Evolutionary conservation across 2,888 invertebrate genomes (phyloP), one percentile per base, ranked within the genome.

Genomic region (Melinaea marsaeus): DNA sequence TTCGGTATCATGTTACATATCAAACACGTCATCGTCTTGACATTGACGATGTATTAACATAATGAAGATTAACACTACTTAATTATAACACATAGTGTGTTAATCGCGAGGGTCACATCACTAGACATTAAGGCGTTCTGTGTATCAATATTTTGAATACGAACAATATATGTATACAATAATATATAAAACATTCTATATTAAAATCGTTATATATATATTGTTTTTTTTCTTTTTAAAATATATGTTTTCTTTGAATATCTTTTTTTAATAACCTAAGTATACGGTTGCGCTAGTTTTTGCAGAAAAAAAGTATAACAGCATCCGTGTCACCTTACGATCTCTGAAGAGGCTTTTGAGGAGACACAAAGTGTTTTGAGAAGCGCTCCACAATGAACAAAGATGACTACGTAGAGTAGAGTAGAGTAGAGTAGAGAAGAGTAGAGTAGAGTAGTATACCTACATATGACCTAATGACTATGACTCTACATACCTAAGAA

Each of bases 281-380:
- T 32, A 11, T 32, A 57, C 48, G 57, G 61, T 48, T 58, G 55
- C 47, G 42, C 47, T 62, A 61, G 45, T 58, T 65, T 63, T 51
- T 63, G 57, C 57, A 22, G 51, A 58, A 60, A 64, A 65, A 64
- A 68, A 65, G 63, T 68, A 65, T 64, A 65, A 65, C 68, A 63
- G 13, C 65, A 65, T 61, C 45, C 58, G 58, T 62, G 63, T 65
- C 68, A 68, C 68, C 68, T 68, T 57, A 65, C 68, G 61, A 78
- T 80, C 79, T 78, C 75, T 71, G 73, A 72, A 76, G 76, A 71
- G 75, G 76, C 79, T 80, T 72, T 80, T 78, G 79, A 80, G 76
- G 72, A 73, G 74, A 75, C 77, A 80, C 78, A 81, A 81, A 83
- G 82, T 77, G 76, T 77, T 79, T 79, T 75, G 73, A 79, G 73